Conservation (phyloP, 2,797 vertebrate genomes). For the Siniperca obscura region DNA sequence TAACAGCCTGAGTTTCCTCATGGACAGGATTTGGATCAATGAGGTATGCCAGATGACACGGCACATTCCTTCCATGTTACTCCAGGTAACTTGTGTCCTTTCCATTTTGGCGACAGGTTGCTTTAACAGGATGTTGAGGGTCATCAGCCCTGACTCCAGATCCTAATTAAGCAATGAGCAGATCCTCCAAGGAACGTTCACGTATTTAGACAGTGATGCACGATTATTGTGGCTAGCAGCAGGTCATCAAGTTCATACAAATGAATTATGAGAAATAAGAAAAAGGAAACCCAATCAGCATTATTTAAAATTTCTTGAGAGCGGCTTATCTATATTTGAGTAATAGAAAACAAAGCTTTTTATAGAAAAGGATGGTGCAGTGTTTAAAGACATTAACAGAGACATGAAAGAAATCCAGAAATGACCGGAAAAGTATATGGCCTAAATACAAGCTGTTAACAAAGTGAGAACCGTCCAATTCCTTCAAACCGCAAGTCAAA, state of each 20-base stretch:
- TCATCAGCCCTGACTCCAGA: neutral
- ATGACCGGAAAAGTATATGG: too few relatives aligned
- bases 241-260: neutral
- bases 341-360: neutral
- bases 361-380: too few relatives aligned
- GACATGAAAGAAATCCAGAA: too few relatives aligned
- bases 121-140: neutral
- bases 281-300: neutral
- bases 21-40: neutral
- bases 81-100: constrained; percentile 19
- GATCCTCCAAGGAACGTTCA: neutral
- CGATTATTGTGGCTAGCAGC: neutral
- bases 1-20: neutral
- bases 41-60: constrained; percentile 2
- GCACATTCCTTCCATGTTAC: constrained; percentile 39
- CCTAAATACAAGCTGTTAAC: neutral
- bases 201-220: neutral
- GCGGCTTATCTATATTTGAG: neutral
- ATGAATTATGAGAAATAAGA: neutral
- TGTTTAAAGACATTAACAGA: too few relatives aligned
- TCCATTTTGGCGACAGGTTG: neutral
- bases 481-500: too few relatives aligned
- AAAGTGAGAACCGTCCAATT: neutral
- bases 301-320: neutral
- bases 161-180: neutral